A percentile compares a stretch with the other conserved stretches of the same genome.
phyloP scores from a whole-genome alignment of 1,140 invertebrate species.

The Neodiprion virginianus region DNA sequence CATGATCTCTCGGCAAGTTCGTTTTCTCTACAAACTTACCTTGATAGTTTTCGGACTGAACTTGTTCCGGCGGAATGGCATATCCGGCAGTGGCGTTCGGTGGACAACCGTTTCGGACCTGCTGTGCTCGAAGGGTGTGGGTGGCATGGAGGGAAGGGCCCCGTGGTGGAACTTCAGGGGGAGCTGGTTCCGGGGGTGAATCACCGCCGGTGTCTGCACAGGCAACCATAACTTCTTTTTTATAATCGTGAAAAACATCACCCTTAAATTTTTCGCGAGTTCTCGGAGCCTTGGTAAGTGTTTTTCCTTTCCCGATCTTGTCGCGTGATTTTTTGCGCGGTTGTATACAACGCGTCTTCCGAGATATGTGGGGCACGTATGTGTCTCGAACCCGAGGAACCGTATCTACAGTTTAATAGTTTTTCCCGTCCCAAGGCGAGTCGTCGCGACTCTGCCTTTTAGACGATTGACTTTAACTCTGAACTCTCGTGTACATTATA shows the following conservation, averaged over 20 bases:
- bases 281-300: conserved; percentile 14
- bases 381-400: no score
- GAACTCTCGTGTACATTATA: no score
- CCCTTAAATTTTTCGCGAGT: not conserved
- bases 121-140: conserved; percentile 45
- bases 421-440: no score
- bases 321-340: no score
- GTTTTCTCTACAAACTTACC: conserved; percentile 35
- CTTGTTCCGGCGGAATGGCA: conserved; percentile 41
- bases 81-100: conserved; percentile 44
- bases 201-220: conserved; percentile 67
- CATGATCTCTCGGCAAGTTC: not conserved
- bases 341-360: no score
- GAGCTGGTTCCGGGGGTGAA: conserved; percentile 75
- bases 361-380: no score
- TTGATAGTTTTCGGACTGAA: conserved; percentile 44
- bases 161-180: conserved; percentile 75
- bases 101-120: conserved; percentile 47
- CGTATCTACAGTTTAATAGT: no score
- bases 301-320: no score
- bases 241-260: not conserved
- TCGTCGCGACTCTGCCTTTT: no score
- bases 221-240: conserved; percentile 23
- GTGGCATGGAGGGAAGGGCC: conserved; percentile 71
- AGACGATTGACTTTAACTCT: no score